These are phyloP conservation scores for Xiphias gladius DNA, from an alignment of 2,113 vertebrate genomes.

Conservation along the genomic window DNA sequence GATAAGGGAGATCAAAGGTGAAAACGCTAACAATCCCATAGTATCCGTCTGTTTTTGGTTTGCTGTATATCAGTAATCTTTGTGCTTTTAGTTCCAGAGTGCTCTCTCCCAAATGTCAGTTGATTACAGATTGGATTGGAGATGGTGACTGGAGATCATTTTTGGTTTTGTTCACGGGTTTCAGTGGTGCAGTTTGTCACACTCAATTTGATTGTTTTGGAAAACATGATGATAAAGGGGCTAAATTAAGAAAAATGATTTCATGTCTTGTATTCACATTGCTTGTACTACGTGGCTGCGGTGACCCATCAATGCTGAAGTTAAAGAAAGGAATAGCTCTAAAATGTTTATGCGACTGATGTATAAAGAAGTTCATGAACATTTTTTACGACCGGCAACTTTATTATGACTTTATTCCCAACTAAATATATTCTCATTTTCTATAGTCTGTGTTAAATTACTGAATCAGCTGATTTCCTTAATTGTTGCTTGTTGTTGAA, in stretches of 20 bases:
- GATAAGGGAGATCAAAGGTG: conserved; percentile 48
- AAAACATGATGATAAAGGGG: background rate
- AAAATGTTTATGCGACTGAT: background rate
- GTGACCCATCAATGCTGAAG: background rate
- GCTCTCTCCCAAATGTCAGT: background rate
- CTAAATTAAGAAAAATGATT: background rate
- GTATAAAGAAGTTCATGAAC: too few relatives aligned
- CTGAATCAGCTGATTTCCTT: background rate
- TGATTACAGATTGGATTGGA: conserved; percentile 1
- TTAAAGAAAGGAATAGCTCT: background rate
- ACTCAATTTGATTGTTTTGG: background rate
- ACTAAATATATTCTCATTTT: background rate
- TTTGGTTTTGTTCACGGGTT: conserved; percentile 12
- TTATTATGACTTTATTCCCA: background rate
- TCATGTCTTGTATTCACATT: background rate
- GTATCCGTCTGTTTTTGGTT: conserved; percentile 12
- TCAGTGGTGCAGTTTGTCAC: background rate
- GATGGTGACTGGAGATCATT: background rate
- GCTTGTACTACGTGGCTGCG: background rate
- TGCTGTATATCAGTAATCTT: conserved; percentile 13
- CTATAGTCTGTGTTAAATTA: background rate
- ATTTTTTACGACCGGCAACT: background rate
- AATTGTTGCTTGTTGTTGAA: background rate
- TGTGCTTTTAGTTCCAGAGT: background rate
- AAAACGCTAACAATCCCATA: conserved; percentile 22